Conservation (phyloP, 2,888 invertebrate species). For the Trissonchulus latispiculum region DNA sequence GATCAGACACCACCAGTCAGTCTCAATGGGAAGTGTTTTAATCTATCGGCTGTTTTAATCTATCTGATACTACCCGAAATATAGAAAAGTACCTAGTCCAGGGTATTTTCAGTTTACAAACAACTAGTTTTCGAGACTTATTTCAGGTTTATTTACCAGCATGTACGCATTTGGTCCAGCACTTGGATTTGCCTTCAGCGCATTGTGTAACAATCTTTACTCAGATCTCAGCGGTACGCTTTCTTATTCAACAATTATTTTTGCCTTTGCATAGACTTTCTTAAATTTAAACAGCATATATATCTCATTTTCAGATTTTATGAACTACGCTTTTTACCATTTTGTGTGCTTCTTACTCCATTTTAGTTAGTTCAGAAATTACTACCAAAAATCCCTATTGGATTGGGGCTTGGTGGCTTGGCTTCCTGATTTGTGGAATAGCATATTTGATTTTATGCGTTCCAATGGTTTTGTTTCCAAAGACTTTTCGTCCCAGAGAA, state of each 20-base stretch:
- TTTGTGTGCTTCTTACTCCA: not conserved
- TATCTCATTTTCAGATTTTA: not conserved
- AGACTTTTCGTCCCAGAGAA: constrained; percentile 24
- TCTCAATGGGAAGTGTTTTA: too few relatives aligned
- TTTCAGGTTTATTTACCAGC: constrained; percentile 34
- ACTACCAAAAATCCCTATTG: constrained; percentile 57
- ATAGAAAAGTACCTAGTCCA: too few relatives aligned
- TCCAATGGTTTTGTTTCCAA: constrained; percentile 58
- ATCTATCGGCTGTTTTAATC: too few relatives aligned
- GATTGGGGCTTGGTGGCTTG: constrained; percentile 70
- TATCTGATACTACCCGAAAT: too few relatives aligned
- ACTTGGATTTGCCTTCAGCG: constrained; percentile 34
- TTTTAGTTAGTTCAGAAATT: constrained; percentile 52
- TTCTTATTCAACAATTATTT: not conserved
- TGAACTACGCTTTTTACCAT: too few relatives aligned
- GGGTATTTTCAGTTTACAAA: too few relatives aligned
- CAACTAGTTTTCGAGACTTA: not conserved
- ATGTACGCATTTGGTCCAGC: constrained; percentile 38
- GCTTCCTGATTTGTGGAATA: constrained; percentile 50
- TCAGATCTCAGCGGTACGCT: constrained; percentile 27
- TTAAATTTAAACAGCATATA: not conserved
- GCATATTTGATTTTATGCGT: constrained; percentile 56
- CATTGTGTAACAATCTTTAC: constrained; percentile 32
- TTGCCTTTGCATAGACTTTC: not conserved
- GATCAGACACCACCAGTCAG: too few relatives aligned